phyloP scores from a whole-genome alignment of 2,113 vertebrate genomes.

The Hyperopisus bebe region DNA sequence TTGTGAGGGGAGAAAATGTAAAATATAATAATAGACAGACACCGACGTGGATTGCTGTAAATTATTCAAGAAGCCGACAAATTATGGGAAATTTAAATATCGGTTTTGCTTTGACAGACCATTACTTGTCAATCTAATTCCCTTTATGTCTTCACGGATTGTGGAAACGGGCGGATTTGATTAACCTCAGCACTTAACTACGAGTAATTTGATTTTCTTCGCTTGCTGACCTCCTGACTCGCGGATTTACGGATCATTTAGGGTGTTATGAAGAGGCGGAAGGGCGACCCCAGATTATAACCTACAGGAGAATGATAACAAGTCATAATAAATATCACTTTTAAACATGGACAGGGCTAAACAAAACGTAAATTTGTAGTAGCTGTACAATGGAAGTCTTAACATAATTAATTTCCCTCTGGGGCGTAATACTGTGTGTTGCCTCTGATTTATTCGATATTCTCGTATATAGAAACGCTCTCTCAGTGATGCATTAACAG shows the following conservation, averaged over 20 bases:
- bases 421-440: background rate
- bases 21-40: background rate
- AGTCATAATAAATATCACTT: background rate
- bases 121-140: background rate
- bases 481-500: background rate
- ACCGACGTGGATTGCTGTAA: background rate
- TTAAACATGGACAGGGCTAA: background rate
- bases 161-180: conserved; percentile 17
- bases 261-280: background rate
- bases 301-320: conserved; percentile 19
- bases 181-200: conserved; percentile 25
- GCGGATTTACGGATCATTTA: background rate
- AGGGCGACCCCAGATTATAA: background rate
- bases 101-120: background rate
- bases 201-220: conserved; percentile 18
- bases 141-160: conserved; percentile 14
- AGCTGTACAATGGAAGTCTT: background rate
- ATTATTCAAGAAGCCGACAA: background rate
- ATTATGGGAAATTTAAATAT: background rate
- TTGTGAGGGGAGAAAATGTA: background rate
- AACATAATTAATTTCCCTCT: background rate
- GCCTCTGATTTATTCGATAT: background rate
- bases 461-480: background rate
- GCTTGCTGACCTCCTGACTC: conserved; percentile 20
- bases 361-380: conserved; percentile 16